These are phyloP conservation scores for Sylvia borin DNA, from an alignment of 2,797 vertebrate species.

Conservation along the genomic window DNA sequence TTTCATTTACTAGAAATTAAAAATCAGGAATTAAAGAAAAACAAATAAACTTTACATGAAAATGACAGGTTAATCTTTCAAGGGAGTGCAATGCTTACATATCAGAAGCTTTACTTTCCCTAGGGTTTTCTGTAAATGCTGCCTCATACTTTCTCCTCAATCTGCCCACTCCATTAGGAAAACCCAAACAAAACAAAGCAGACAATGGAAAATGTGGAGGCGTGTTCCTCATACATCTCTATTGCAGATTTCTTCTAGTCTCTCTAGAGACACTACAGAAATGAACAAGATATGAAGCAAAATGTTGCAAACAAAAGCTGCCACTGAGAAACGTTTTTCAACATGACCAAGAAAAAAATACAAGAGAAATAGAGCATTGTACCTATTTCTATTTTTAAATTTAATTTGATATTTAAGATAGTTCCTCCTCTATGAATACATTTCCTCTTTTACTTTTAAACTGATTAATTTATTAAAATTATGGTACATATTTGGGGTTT, in stretches of 20 bases:
- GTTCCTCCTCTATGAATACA: not conserved
- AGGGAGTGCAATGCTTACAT: not conserved
- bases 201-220: not conserved
- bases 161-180: not conserved
- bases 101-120: not conserved
- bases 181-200: not conserved
- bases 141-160: not conserved
- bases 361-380: not conserved
- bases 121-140: not conserved
- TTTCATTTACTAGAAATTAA: not conserved
- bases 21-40: not conserved
- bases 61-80: not conserved
- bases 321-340: not conserved
- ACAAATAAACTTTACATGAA: not conserved
- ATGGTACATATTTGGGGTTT: accelerated
- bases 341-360: not conserved
- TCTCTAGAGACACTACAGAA: not conserved
- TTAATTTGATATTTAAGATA: not conserved
- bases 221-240: not conserved
- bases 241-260: accelerated
- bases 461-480: not conserved
- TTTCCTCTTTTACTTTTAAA: not conserved
- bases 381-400: not conserved
- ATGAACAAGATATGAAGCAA: not conserved
- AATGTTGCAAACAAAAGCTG: not conserved